Conservation (phyloP, 2,113 vertebrate species). For the Tor tambroides region DNA sequence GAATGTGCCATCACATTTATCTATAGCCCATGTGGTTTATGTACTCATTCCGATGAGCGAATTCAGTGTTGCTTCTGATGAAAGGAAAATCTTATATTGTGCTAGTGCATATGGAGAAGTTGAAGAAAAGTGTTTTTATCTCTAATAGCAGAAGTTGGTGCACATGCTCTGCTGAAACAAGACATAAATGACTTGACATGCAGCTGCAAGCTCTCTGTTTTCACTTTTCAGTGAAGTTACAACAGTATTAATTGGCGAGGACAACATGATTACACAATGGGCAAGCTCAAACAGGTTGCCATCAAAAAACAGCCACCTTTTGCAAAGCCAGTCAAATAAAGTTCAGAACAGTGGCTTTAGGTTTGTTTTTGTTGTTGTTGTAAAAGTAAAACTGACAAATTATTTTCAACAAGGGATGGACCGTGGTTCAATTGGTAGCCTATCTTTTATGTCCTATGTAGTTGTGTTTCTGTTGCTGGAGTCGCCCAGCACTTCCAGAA, state of each 20-base stretch:
- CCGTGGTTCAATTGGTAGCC: neutral
- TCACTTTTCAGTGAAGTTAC: too few species aligned
- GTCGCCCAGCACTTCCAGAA: neutral
- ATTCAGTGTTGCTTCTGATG: neutral
- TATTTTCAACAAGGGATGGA: neutral
- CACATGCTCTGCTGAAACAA: neutral
- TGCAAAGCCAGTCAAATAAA: neutral
- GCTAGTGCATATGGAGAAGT: neutral
- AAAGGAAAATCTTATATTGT: neutral
- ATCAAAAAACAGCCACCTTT: neutral
- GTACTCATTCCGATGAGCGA: neutral
- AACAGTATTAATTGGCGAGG: neutral
- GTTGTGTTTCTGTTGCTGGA: neutral
- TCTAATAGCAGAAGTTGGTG: neutral
- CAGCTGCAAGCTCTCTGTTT: neutral
- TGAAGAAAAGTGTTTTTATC: neutral
- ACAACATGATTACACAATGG: neutral
- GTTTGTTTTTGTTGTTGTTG: neutral
- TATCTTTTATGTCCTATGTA: neutral
- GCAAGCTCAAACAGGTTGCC: neutral
- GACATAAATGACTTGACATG: neutral
- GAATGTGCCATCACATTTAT: neutral
- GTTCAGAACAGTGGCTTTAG: neutral
- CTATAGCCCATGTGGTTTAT: neutral
- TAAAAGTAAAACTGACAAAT: neutral